A percentile compares a stretch with the other conserved stretches of the same genome.
Conservation (phyloP, 64 coral and sea anemone genomes). For the Montipora cactus region DNA sequence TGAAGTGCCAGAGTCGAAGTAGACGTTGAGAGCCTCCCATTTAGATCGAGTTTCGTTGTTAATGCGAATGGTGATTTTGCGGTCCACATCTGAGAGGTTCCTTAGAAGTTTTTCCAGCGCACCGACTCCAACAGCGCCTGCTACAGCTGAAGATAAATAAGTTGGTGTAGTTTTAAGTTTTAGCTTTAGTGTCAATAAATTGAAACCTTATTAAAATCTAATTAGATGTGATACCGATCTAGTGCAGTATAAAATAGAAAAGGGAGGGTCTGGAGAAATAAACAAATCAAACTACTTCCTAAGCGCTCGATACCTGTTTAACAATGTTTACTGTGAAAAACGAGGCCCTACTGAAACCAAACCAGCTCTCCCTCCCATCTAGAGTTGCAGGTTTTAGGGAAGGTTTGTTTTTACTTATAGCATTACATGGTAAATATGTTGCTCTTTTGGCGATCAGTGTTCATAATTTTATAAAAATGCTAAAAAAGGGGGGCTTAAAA, state of each 20-base stretch:
- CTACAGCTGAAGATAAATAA: background rate
- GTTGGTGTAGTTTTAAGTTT: background rate
- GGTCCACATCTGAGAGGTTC: background rate
- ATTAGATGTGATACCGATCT: background rate
- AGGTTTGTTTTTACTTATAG: background rate
- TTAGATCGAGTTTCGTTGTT: background rate
- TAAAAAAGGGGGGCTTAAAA: no score
- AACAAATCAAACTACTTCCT: background rate
- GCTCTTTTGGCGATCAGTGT: no score
- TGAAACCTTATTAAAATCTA: background rate
- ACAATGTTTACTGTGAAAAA: no score
- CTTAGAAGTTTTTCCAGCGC: background rate
- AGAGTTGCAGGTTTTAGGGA: background rate
- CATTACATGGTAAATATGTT: no score
- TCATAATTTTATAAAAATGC: no score
- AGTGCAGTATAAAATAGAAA: background rate
- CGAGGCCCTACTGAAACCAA: no score
- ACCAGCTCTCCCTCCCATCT: no score
- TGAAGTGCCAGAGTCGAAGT: constrained; percentile 38
- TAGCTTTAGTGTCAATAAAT: background rate
- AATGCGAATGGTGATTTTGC: constrained; percentile 37
- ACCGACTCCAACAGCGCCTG: background rate
- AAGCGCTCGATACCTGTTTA: no score
- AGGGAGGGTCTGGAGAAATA: background rate
- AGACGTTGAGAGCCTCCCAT: background rate